phyloP scores from a whole-genome alignment of 2,797 vertebrate genomes.

The Neoniphon sammara region DNA sequence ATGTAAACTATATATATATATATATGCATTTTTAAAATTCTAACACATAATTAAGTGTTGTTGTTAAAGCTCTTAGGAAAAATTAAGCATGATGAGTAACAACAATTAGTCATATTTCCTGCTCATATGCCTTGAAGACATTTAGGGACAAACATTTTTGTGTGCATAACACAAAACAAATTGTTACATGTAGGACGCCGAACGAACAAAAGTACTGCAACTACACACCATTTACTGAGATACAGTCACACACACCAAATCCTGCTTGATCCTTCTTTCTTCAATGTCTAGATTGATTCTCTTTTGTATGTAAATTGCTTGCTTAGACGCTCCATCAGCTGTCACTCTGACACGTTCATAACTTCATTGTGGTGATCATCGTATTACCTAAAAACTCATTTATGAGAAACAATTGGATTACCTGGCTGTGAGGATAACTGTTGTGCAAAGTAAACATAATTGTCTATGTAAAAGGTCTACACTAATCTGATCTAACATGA shows the following conservation, averaged over 20 bases:
- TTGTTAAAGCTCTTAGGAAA: background rate
- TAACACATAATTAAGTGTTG: background rate
- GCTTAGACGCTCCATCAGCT: conserved; percentile 57
- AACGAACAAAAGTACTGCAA: conserved; percentile 30
- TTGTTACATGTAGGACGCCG: conserved; percentile 13
- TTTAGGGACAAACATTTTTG: background rate
- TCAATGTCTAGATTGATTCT: conserved; percentile 45
- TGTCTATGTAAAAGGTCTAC: conserved; percentile 49
- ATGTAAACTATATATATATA: too few species aligned
- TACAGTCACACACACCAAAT: conserved; percentile 49
- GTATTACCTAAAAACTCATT: conserved; percentile 66
- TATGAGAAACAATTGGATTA: conserved; percentile 62
- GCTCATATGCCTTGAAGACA: conserved; percentile 2
- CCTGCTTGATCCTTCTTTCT: conserved; percentile 24
- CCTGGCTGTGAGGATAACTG: conserved; percentile 51
- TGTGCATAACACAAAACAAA: conserved; percentile 27
- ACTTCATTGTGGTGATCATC: conserved; percentile 61
- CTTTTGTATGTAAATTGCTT: conserved; percentile 57
- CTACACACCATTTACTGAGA: conserved; percentile 28
- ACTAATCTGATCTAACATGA: conserved; percentile 60
- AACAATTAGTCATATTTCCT: background rate
- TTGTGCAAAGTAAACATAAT: conserved; percentile 65
- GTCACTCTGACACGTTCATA: conserved; percentile 53
- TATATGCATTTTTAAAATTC: background rate
- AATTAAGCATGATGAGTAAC: background rate